Conservation (phyloP, 2,797 vertebrate genomes). For the Agapornis canus region DNA sequence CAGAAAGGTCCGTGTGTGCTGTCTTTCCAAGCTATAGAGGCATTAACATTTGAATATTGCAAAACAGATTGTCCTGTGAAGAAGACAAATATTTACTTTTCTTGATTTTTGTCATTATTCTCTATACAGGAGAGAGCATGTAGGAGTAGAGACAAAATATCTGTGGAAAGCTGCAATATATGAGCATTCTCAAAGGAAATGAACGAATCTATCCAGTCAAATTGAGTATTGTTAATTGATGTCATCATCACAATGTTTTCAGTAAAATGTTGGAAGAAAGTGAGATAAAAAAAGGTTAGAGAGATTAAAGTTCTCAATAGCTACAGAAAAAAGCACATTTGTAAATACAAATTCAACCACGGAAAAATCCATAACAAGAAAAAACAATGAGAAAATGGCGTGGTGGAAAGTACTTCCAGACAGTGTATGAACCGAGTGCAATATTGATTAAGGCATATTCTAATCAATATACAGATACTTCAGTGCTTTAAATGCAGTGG, state of each 20-base stretch:
- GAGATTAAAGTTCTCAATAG: neutral
- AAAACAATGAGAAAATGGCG: slow-evolving; percentile 27
- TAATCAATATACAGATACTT: slow-evolving; percentile 65
- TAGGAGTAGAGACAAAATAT: neutral
- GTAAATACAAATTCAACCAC: neutral
- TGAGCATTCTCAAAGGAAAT: neutral
- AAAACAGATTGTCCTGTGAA: neutral
- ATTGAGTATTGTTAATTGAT: neutral
- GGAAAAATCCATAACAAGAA: slow-evolving; percentile 33
- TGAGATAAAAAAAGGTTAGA: neutral
- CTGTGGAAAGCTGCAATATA: neutral
- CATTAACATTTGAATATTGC: neutral
- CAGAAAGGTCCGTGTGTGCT: neutral
- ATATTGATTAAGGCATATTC: slow-evolving; percentile 71
- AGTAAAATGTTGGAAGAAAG: neutral
- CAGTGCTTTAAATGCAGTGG: slow-evolving; percentile 25
- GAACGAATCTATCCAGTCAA: neutral
- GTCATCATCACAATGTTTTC: neutral
- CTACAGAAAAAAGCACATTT: neutral
- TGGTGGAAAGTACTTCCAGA: slow-evolving; percentile 39
- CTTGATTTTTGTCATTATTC: neutral
- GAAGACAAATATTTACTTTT: neutral
- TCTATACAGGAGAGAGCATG: rapidly evolving
- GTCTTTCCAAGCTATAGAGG: neutral
- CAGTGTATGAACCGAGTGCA: slow-evolving; percentile 45